Conservation (phyloP, 2,113 vertebrate species). For the Trichechus manatus region DNA sequence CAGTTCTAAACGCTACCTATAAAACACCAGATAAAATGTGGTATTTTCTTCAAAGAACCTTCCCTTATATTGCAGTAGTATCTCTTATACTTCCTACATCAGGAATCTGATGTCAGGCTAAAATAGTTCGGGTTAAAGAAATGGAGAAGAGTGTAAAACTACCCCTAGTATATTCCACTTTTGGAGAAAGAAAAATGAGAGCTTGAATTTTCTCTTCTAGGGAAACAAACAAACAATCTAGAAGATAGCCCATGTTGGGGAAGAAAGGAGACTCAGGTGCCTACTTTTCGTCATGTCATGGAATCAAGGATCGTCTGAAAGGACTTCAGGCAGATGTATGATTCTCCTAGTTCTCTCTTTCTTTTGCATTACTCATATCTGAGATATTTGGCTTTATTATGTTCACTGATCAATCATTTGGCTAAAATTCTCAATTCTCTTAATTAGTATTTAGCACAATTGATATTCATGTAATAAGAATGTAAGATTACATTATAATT, state of each 20-base stretch:
- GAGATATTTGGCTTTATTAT: neutral
- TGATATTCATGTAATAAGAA: neutral
- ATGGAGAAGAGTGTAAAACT: neutral
- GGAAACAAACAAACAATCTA: neutral
- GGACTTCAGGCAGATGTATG: rapidly evolving
- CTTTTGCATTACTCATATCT: neutral
- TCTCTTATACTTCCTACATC: neutral
- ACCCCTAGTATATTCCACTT: neutral
- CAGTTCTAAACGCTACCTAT: neutral
- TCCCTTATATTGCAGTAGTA: neutral
- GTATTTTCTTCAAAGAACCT: neutral
- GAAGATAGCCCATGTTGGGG: neutral
- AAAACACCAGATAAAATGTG: neutral
- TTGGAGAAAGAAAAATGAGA: neutral
- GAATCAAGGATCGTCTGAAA: neutral
- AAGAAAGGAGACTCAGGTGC: neutral
- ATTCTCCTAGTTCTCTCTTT: neutral
- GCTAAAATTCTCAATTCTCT: neutral
- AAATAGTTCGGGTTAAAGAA: neutral
- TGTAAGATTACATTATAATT: neutral
- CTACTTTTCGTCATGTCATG: neutral
- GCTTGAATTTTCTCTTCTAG: neutral
- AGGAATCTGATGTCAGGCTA: neutral
- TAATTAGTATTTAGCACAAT: neutral
- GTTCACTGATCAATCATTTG: neutral